Percentiles rank a stretch among this genome's conserved stretches.
These are phyloP conservation scores for Ceratina japonica DNA, from an alignment of 1,140 invertebrate genomes.

Conservation along the genomic window DNA sequence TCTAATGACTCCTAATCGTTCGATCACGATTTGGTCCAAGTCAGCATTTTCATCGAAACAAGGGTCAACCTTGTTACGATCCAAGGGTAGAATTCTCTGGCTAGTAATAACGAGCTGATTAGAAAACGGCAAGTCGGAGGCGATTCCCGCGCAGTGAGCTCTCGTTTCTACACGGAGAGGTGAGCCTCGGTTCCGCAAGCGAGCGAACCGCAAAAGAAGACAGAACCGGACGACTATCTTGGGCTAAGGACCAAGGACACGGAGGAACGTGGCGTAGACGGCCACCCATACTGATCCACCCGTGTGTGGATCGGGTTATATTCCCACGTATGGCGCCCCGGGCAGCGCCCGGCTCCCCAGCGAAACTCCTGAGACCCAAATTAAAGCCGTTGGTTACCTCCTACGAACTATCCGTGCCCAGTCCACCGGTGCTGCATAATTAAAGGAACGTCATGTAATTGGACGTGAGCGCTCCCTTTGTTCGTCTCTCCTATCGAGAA, in stretches of 20 bases:
- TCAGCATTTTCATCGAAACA: too few species aligned
- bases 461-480: slow-evolving; percentile 62
- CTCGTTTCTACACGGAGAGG: slow-evolving; percentile 47
- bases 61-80: too few species aligned
- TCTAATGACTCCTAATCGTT: background rate
- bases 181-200: slow-evolving; percentile 44
- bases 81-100: slow-evolving; percentile 49
- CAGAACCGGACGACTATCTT: slow-evolving; percentile 55
- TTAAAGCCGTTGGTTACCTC: slow-evolving; percentile 71
- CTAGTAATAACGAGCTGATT: slow-evolving; percentile 59
- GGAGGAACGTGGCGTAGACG: slow-evolving; percentile 60
- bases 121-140: slow-evolving; percentile 56
- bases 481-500: slow-evolving; percentile 27
- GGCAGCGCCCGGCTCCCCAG: slow-evolving; percentile 65
- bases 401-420: slow-evolving; percentile 65
- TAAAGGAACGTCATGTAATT: slow-evolving; percentile 76
- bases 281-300: slow-evolving; percentile 69
- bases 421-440: slow-evolving; percentile 72
- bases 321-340: slow-evolving; percentile 74
- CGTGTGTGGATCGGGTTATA: slow-evolving; percentile 54
- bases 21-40: background rate
- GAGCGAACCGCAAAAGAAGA: slow-evolving; percentile 57
- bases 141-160: slow-evolving; percentile 40
- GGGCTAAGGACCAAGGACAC: slow-evolving; percentile 66
- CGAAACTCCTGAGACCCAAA: slow-evolving; percentile 71